These are phyloP conservation scores for Agrochola circellaris DNA, from an alignment of 2,888 invertebrate genomes.

Conservation along the genomic window DNA sequence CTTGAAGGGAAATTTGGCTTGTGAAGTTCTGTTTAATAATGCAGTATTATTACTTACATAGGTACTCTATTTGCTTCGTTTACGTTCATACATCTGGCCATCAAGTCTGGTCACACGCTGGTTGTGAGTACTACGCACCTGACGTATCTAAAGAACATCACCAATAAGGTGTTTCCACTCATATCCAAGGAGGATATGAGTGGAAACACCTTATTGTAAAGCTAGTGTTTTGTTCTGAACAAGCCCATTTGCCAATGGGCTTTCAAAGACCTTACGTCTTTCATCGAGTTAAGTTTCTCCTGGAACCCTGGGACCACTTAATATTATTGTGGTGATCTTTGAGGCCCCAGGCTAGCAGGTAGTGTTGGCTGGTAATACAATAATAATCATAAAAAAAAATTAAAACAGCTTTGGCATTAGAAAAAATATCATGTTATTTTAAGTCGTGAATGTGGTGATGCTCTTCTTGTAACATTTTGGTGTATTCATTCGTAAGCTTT, in stretches of 20 bases:
- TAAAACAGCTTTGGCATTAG: no score
- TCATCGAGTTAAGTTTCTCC: slow-evolving; percentile 29
- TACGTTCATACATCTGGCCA: no score
- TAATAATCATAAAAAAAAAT: background rate
- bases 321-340: slow-evolving; percentile 13
- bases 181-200: no score
- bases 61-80: no score
- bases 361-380: background rate
- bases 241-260: slow-evolving; percentile 5
- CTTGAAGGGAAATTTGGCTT: slow-evolving; percentile 16
- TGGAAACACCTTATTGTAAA: no score
- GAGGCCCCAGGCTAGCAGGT: background rate
- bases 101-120: no score
- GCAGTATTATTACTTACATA: background rate
- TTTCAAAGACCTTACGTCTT: slow-evolving; percentile 19
- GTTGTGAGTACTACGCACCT: no score
- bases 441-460: no score
- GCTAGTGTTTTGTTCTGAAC: slow-evolving; percentile 20
- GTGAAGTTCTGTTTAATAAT: slow-evolving; percentile 3
- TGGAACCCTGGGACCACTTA: slow-evolving; percentile 31
- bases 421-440: no score
- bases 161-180: no score
- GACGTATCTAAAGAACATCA: no score
- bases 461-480: no score
- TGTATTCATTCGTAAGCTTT: background rate